Conservation (phyloP, 2,113 vertebrate species). For the Aplodontia rufa region DNA sequence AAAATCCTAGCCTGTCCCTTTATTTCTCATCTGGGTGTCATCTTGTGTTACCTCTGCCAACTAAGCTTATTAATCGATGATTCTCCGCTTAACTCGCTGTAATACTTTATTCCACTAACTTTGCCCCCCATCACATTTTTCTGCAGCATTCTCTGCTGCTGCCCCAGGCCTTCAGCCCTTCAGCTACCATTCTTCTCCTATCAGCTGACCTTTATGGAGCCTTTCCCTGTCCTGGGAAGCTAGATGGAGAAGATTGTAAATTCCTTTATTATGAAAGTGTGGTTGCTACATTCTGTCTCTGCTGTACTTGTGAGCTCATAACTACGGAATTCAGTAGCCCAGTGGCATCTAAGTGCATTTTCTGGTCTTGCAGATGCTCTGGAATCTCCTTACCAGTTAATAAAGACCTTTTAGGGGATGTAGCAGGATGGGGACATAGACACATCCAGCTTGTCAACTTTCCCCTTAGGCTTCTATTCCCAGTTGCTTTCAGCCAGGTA, state of each 20-base stretch:
- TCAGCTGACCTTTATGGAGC: background rate
- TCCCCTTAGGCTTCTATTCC: background rate
- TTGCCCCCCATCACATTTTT: background rate
- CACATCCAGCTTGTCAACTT: background rate
- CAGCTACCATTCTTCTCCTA: background rate
- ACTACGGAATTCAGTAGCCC: background rate
- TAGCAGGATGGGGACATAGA: background rate
- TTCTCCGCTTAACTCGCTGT: background rate
- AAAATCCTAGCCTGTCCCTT: no score
- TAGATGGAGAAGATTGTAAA: background rate
- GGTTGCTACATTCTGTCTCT: background rate
- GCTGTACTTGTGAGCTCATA: background rate
- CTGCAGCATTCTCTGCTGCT: background rate
- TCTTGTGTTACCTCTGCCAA: background rate
- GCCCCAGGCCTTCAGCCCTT: background rate
- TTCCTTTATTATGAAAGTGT: background rate
- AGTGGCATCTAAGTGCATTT: background rate
- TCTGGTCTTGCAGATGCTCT: background rate
- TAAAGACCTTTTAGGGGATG: background rate
- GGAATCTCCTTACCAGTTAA: background rate
- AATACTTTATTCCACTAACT: background rate
- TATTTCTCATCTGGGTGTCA: background rate
- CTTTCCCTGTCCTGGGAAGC: background rate
- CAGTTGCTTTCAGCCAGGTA: background rate
- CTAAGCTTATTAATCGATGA: background rate